These are phyloP conservation scores for Ascaphus truei DNA, from an alignment of 2,113 vertebrate genomes.

Conservation along the genomic window DNA sequence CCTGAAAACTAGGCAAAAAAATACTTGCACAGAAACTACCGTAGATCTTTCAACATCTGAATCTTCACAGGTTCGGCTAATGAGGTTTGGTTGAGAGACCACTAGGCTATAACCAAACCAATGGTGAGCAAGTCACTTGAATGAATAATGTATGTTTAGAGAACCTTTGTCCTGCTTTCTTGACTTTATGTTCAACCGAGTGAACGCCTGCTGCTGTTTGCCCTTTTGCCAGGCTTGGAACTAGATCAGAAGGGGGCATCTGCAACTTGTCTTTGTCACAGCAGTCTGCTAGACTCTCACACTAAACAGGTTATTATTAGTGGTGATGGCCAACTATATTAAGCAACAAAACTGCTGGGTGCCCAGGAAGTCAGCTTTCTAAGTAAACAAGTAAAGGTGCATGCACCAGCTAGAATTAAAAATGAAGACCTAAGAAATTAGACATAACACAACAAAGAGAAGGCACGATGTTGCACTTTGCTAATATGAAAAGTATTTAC, in stretches of 20 bases:
- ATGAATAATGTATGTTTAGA: conserved; percentile 20
- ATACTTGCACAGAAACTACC: no score
- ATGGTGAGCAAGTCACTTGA: background rate
- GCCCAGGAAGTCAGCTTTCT: conserved; percentile 11
- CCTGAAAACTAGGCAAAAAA: background rate
- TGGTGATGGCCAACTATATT: conserved; percentile 15
- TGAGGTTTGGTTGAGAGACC: no score
- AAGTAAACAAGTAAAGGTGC: background rate
- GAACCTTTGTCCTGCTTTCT: conserved; percentile 13
- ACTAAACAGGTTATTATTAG: conserved; percentile 23
- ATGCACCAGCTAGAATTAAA: no score
- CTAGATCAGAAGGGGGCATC: conserved; percentile 26
- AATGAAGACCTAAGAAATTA: no score
- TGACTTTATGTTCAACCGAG: conserved; percentile 1
- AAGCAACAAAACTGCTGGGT: conserved; percentile 26
- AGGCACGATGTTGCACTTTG: no score
- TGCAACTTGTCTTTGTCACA: conserved; percentile 24
- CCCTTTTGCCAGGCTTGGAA: conserved; percentile 34
- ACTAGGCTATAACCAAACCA: no score
- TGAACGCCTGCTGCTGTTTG: conserved; percentile 19
- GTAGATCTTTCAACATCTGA: no score
- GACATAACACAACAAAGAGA: no score
- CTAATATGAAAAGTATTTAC: no score
- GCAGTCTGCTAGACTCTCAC: conserved; percentile 15
- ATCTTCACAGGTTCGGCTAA: no score